phyloP scores from a whole-genome alignment of 2,797 vertebrate genomes.

The Ceyx erithaca region DNA sequence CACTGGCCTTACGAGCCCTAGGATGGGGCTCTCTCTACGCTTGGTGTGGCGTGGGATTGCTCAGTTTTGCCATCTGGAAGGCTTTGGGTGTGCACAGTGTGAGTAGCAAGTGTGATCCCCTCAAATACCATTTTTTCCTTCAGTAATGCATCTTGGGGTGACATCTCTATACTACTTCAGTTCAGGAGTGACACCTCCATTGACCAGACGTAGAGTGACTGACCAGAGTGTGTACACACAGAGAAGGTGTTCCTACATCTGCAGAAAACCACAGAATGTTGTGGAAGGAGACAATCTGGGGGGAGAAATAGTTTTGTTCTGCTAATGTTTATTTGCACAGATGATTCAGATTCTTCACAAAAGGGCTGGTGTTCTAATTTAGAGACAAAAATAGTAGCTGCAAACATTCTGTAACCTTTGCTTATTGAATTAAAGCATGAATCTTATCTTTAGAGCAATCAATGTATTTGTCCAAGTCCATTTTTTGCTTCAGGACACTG shows the following conservation, averaged over 20 bases:
- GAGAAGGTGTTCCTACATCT: neutral
- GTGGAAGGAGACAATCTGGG: neutral
- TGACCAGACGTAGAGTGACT: neutral
- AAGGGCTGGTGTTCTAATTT: neutral
- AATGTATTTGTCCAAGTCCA: neutral
- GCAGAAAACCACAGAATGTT: neutral
- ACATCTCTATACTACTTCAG: neutral
- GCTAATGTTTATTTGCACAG: conserved; percentile 16
- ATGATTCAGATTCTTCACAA: conserved; percentile 9
- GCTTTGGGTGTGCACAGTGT: conserved; percentile 89
- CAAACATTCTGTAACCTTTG: neutral
- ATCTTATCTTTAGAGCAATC: neutral
- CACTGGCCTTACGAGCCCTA: conserved; percentile 88
- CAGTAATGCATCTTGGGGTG: neutral
- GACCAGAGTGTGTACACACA: neutral
- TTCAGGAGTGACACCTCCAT: neutral
- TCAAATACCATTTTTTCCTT: neutral
- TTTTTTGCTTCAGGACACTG: conserved; percentile 11
- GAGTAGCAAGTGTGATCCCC: conserved; percentile 58
- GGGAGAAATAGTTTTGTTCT: neutral
- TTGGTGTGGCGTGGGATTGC: conserved; percentile 90
- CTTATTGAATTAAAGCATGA: neutral
- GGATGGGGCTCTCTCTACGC: conserved; percentile 92
- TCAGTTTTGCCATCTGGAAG: conserved; percentile 88
- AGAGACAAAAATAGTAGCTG: conserved; percentile 10